Conservation (phyloP, 1,140 invertebrate genomes). For the Papilio xuthus region DNA sequence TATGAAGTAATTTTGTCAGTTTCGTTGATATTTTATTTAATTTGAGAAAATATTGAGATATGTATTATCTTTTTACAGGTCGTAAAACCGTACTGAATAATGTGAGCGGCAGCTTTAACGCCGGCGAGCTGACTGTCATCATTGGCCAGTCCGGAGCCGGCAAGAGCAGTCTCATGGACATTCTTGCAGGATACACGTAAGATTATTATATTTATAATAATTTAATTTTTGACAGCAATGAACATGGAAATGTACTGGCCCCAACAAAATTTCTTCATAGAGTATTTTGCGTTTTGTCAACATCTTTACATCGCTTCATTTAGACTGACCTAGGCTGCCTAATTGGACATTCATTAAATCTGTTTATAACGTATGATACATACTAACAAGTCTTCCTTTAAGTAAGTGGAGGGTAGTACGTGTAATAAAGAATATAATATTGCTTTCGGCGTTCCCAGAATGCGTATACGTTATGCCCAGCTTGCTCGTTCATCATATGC, state of each 20-base stretch:
- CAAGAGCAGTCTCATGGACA: constrained; percentile 90
- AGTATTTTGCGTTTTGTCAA: neutral
- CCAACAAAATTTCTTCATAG: neutral
- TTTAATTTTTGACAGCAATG: neutral
- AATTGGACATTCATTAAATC: too few relatives aligned
- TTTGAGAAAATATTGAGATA: neutral
- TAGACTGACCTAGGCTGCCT: too few relatives aligned
- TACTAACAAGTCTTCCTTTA: too few relatives aligned
- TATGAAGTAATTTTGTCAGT: too few relatives aligned
- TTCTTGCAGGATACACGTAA: constrained; percentile 82
- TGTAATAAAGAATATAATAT: too few relatives aligned
- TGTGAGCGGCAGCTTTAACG: constrained; percentile 82
- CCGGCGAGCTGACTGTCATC: constrained; percentile 87
- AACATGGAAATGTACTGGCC: too few relatives aligned
- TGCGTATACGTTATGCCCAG: too few relatives aligned
- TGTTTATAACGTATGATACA: too few relatives aligned
- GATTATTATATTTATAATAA: constrained; percentile 44
- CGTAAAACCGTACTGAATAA: constrained; percentile 83
- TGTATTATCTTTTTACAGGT: constrained; percentile 64
- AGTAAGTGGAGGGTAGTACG: too few relatives aligned
- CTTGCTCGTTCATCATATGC: too few relatives aligned
- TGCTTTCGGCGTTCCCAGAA: too few relatives aligned
- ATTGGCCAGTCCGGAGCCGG: constrained; percentile 92
- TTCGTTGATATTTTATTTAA: neutral
- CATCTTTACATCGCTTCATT: too few relatives aligned